Conservation (phyloP, 2,113 vertebrate species). For the Macquaria ambigua region DNA sequence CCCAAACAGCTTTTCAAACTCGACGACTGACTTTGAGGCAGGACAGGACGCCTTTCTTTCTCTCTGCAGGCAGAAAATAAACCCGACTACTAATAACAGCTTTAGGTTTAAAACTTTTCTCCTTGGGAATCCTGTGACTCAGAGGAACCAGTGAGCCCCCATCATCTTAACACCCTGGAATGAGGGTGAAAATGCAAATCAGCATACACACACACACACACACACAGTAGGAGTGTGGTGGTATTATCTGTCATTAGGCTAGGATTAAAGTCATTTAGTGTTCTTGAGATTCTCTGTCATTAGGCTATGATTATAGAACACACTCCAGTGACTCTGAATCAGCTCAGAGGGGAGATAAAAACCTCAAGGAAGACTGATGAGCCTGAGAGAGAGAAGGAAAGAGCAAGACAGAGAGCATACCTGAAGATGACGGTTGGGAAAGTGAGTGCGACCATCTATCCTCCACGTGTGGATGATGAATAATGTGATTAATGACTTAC, state of each 20-base stretch:
- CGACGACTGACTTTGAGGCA: conserved; percentile 13
- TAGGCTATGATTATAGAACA: conserved; percentile 58
- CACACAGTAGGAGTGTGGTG: neutral
- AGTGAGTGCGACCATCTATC: conserved; percentile 27
- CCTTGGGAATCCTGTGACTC: conserved; percentile 3
- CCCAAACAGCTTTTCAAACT: conserved; percentile 24
- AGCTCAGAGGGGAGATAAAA: conserved; percentile 48
- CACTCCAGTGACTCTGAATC: conserved; percentile 53
- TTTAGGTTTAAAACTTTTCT: conserved; percentile 25
- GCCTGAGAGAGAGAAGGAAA: neutral
- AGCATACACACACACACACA: neutral
- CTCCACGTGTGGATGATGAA: conserved; percentile 34
- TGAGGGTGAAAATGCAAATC: conserved; percentile 31
- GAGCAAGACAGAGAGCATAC: conserved; percentile 9
- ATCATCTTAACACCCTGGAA: neutral
- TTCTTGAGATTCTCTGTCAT: conserved; percentile 68
- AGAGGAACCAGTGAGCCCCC: neutral
- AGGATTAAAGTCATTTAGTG: conserved; percentile 65
- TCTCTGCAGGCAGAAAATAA: conserved; percentile 19
- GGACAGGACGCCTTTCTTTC: neutral
- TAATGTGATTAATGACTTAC: conserved; percentile 44
- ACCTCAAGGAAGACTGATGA: conserved; percentile 30
- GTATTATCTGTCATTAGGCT: conserved; percentile 67
- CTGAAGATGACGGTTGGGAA: conserved; percentile 16
- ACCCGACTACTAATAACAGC: neutral